A percentile compares a stretch with the other conserved stretches of the same genome.
Evolutionary conservation across 2,797 vertebrate species (phyloP).

Genomic region (Mastacembelus armatus): DNA sequence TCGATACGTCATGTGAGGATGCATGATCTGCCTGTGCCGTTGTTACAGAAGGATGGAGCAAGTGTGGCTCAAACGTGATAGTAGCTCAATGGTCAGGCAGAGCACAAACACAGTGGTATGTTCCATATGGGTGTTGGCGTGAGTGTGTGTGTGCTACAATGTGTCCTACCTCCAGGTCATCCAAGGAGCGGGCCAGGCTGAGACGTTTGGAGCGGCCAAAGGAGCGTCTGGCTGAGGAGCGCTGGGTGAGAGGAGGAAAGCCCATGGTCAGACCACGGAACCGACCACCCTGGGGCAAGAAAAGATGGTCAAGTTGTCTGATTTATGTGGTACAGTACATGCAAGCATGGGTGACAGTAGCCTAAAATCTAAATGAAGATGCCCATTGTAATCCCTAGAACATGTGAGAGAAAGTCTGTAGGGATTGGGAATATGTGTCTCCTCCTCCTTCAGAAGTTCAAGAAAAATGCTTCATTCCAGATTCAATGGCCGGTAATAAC

Average conservation of each 20-base stretch:
- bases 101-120: not conserved
- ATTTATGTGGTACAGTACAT: not conserved
- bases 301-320: too few species aligned
- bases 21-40: conserved; percentile 45
- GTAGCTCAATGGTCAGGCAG: conserved; percentile 9
- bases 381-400: too few species aligned
- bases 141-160: not conserved
- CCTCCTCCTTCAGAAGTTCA: too few species aligned
- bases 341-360: not conserved
- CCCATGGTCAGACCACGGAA: conserved; percentile 87
- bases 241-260: conserved; percentile 86
- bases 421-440: too few species aligned
- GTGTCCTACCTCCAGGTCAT: conserved; percentile 92
- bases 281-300: conserved; percentile 80
- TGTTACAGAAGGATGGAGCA: conserved; percentile 54
- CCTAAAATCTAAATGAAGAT: too few species aligned
- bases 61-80: conserved; percentile 54
- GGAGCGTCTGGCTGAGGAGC: conserved; percentile 88
- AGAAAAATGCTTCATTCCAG: too few species aligned
- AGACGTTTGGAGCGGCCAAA: conserved; percentile 92
- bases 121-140: not conserved
- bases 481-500: too few species aligned
- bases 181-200: conserved; percentile 94
- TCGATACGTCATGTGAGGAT: conserved; percentile 52
- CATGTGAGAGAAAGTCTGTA: too few species aligned